Conservation (phyloP, 2,888 invertebrate genomes). For the Panorpa germanica region DNA sequence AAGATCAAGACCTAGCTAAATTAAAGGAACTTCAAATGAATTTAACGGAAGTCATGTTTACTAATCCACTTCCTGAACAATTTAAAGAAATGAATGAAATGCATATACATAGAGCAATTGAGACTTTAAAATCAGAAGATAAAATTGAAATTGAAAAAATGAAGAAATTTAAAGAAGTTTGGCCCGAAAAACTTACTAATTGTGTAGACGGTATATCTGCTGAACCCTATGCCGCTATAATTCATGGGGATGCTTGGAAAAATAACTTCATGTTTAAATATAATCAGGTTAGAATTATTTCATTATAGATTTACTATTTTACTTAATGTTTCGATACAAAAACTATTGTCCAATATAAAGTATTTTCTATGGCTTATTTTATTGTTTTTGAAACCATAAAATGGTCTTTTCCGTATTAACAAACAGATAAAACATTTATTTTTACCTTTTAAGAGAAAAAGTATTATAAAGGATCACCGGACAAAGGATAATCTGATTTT, state of each 20-base stretch:
- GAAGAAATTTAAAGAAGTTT: slow-evolving; percentile 1
- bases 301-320: neutral
- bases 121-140: slow-evolving; percentile 8
- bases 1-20: slow-evolving; percentile 8
- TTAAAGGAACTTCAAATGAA: too few relatives aligned
- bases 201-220: slow-evolving; percentile 1
- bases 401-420: neutral
- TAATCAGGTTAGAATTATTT: slow-evolving; percentile 7
- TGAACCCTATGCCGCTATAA: slow-evolving; percentile 11
- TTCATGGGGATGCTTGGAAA: slow-evolving; percentile 11
- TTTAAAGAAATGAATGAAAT: slow-evolving; percentile 7
- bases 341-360: slow-evolving; percentile 4
- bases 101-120: slow-evolving; percentile 6
- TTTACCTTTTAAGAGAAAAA: too few relatives aligned
- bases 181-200: neutral
- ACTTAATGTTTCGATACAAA: neutral
- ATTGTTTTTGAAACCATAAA: too few relatives aligned
- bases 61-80: slow-evolving; percentile 8
- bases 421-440: slow-evolving; percentile 2
- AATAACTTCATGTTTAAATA: slow-evolving; percentile 11
- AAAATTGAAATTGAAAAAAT: slow-evolving; percentile 8
- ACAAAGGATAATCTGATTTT: too few relatives aligned
- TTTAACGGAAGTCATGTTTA: too few relatives aligned
- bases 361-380: too few relatives aligned
- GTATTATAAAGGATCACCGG: too few relatives aligned